Conservation (phyloP, 2,888 invertebrate species). For the Eupithecia abbreviata region DNA sequence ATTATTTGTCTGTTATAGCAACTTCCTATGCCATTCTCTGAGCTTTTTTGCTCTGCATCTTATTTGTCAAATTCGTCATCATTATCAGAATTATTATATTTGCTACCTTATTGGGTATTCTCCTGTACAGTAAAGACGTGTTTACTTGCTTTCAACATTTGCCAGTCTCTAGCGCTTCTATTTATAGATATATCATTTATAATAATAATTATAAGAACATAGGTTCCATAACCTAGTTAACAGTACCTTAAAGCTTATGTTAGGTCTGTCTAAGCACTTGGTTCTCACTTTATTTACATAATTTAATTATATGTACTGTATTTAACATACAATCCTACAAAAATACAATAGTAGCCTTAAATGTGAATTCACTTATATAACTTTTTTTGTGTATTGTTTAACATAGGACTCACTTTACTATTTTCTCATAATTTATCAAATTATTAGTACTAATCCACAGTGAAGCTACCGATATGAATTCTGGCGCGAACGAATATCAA, state of each 20-base stretch:
- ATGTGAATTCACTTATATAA: neutral
- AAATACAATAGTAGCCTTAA: no score
- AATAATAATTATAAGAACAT: no score
- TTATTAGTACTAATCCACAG: conserved; percentile 30
- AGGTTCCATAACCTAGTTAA: no score
- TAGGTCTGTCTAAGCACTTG: no score
- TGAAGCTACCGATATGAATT: conserved; percentile 67
- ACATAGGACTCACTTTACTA: neutral
- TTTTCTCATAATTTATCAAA: neutral
- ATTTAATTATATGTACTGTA: no score
- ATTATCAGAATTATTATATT: neutral
- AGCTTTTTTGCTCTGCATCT: neutral
- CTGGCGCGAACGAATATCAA: conserved; percentile 67
- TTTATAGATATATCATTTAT: neutral
- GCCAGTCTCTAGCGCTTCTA: neutral
- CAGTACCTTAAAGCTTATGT: no score
- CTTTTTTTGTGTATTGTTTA: neutral
- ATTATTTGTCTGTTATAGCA: neutral
- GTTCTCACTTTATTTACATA: no score
- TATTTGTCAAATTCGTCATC: neutral
- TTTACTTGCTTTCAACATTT: neutral
- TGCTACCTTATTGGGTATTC: no score
- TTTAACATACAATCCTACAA: no score
- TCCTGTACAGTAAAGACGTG: neutral
- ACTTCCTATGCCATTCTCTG: neutral